Evolutionary conservation across 2,797 vertebrate species (phyloP).

Genomic region (Botia kubotai): DNA sequence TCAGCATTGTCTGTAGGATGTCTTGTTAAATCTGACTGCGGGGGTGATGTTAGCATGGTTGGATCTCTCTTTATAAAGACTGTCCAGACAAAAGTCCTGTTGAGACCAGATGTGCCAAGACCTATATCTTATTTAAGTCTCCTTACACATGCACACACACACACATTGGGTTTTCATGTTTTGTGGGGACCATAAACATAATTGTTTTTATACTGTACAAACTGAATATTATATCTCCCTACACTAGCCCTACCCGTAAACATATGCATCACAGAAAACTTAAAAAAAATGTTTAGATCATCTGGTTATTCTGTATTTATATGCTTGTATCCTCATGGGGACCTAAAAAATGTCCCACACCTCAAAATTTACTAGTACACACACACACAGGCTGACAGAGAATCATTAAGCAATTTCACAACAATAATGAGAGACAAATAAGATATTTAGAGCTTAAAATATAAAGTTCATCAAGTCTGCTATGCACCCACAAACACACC

Average conservation of each 20-base stretch:
- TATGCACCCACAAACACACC: conserved; percentile 19
- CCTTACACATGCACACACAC: neutral
- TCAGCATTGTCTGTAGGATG: neutral
- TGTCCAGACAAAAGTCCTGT: conserved; percentile 12
- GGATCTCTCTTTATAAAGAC: conserved; percentile 17
- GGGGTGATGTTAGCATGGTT: neutral
- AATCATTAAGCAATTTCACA: neutral
- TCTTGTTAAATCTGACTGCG: conserved; percentile 35
- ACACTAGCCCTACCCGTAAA: too few species aligned
- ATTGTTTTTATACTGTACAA: too few species aligned
- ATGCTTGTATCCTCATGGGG: too few species aligned
- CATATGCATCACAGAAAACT: too few species aligned
- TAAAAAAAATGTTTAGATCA: too few species aligned
- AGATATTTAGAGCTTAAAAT: neutral
- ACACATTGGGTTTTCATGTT: too few species aligned
- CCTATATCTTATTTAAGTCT: neutral
- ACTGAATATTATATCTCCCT: too few species aligned
- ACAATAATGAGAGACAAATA: conserved; percentile 1
- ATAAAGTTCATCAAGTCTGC: conserved; percentile 25
- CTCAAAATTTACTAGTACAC: too few species aligned
- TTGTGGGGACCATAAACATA: too few species aligned
- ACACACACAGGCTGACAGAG: neutral
- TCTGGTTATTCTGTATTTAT: too few species aligned
- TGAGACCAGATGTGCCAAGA: neutral
- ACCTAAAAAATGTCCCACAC: too few species aligned